phyloP scores from a whole-genome alignment of 2,113 vertebrate genomes.

The Platichthys stellatus region DNA sequence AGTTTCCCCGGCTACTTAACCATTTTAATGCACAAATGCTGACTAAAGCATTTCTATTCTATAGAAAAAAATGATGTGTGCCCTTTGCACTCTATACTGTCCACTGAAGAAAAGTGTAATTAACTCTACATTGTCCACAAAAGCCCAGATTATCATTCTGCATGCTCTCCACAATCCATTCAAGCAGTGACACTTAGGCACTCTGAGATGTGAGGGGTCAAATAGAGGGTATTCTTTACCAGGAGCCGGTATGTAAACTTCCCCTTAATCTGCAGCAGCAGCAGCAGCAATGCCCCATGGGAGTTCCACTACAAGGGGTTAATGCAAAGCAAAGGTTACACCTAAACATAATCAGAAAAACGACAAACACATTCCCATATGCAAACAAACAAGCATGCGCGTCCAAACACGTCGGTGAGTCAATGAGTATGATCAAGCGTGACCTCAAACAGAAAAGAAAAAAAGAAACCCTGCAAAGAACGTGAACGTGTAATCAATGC shows the following conservation, averaged over 20 bases:
- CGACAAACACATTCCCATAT: conserved; percentile 21
- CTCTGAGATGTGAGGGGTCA: conserved; percentile 42
- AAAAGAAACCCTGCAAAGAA: conserved; percentile 45
- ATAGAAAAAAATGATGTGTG: neutral
- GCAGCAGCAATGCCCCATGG: conserved; percentile 35
- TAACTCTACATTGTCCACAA: conserved; percentile 4
- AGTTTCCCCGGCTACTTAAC: too few species aligned
- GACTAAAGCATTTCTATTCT: neutral
- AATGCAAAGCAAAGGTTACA: conserved; percentile 50
- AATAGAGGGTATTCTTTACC: conserved; percentile 42
- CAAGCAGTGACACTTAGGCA: conserved; percentile 27
- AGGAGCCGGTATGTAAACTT: conserved; percentile 37
- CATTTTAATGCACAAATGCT: too few species aligned
- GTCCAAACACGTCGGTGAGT: conserved; percentile 39
- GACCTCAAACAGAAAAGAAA: conserved; percentile 50
- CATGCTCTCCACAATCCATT: conserved; percentile 25
- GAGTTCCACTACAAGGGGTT: conserved; percentile 32
- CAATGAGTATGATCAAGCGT: conserved; percentile 50
- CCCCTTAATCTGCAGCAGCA: conserved; percentile 25
- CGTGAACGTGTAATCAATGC: conserved; percentile 18
- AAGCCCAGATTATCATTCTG: conserved; percentile 37
- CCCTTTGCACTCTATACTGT: conserved; percentile 1
- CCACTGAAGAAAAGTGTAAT: neutral
- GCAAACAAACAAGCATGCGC: conserved; percentile 48
- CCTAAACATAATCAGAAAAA: conserved; percentile 42